Evolutionary conservation across 2,797 vertebrate species (phyloP), one percentile per base, ranked within the genome.

Genomic region (Melanotaenia nigrans): DNA sequence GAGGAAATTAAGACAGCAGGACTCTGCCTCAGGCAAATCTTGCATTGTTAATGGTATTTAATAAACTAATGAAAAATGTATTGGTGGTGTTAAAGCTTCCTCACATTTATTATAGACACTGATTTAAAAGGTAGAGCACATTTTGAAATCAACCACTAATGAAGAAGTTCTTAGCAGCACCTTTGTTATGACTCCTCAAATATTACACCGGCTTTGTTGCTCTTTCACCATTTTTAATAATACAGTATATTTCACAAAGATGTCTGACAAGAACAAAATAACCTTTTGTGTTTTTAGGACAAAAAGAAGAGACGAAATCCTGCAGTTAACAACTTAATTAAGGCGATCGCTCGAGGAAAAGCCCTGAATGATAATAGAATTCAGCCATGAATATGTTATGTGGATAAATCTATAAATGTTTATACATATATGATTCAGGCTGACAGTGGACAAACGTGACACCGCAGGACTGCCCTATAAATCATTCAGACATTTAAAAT

Each of bases 401-500:
- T 75, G 62, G 73, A 86, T 84, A 78, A 85, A 87, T 85, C 73
- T 59, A 86, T 91, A 87, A 86, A 87, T 77, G 86, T 78, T 84
- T 76, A 87, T 88, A 81, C 77, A 92, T 92, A 89, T 93, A 93
- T 91, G 90, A 93, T 92, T 92, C 76, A 85, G 82, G 66, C 76
- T 84, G 84, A 88, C 90, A 93, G 91, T 92, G 85, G 94, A 91
- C 88, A 91, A 92, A 92, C 90, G 90, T 91, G 90, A 92, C 92
- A 89, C 84, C 83, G 79, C 80, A 78, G 81, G 81, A 90, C 85
- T 83, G 85, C 78, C 75, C 64, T 80, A 94, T 95, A 88, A 93
- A 95, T 94, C 93, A 94, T 95, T 93, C 89, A 95, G 93, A 92
- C 90, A 89, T 87, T 86, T 93, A 94, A 30, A 95, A 93, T 93